phyloP scores from a whole-genome alignment of 2,113 vertebrate species.

The Lepus timidus region DNA sequence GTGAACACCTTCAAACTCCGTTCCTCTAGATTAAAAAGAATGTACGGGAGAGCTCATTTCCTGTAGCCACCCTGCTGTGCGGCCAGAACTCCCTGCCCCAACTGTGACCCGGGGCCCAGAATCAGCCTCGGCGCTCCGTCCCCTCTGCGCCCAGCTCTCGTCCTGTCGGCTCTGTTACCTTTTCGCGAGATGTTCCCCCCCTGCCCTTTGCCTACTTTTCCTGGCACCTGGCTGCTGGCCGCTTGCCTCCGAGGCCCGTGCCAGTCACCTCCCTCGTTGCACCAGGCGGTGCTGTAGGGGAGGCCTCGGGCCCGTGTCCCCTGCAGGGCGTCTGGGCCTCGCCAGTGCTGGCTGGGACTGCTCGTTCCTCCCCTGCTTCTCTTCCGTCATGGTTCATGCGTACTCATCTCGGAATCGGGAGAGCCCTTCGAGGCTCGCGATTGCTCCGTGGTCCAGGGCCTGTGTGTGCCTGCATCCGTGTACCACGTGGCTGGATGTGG shows the following conservation, averaged over 20 bases:
- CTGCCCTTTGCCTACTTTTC: not conserved
- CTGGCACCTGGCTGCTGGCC: too few relatives aligned
- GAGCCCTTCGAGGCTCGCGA: not conserved
- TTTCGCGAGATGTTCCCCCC: not conserved
- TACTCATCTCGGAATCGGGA: not conserved
- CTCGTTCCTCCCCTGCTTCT: not conserved
- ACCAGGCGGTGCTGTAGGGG: not conserved
- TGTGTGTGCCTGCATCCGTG: not conserved
- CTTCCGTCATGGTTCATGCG: not conserved
- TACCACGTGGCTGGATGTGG: not conserved
- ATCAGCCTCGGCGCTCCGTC: too few relatives aligned
- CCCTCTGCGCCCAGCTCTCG: not conserved
- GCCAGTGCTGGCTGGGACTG: not conserved
- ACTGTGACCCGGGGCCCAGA: too few relatives aligned
- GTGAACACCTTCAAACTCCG: too few relatives aligned
- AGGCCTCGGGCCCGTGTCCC: not conserved
- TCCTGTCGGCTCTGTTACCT: not conserved
- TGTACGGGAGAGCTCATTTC: too few relatives aligned
- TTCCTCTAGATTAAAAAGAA: too few relatives aligned
- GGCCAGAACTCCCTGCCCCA: too few relatives aligned
- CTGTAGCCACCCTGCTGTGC: too few relatives aligned
- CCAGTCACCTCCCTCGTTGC: accelerated
- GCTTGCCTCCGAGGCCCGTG: too few relatives aligned
- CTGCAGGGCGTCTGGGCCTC: not conserved
- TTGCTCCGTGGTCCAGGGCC: not conserved